Evolutionary conservation across 2,797 vertebrate species (phyloP).

Genomic region (Onychomys torridus): DNA sequence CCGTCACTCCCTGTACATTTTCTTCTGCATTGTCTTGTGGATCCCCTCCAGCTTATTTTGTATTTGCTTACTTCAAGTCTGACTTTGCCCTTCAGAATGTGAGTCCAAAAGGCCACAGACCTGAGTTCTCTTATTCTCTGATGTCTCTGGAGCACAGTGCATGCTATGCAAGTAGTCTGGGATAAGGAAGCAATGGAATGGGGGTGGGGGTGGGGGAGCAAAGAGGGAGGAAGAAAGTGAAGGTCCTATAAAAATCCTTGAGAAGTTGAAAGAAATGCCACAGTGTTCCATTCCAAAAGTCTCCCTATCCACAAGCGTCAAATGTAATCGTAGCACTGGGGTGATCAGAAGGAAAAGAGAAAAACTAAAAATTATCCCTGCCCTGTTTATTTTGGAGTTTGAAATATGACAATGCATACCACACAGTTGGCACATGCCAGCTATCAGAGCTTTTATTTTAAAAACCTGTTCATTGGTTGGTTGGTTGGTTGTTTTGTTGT

Average conservation of each 20-base stretch:
- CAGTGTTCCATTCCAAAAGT: conserved; percentile 15
- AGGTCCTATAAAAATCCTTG: background rate
- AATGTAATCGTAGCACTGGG: background rate
- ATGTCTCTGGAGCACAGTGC: background rate
- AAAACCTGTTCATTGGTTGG: background rate
- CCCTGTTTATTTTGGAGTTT: conserved; percentile 4
- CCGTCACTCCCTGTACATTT: background rate
- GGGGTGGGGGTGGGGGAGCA: background rate
- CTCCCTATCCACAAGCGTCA: conserved; percentile 45
- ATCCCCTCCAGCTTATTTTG: background rate
- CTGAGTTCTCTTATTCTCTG: background rate
- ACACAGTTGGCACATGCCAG: background rate
- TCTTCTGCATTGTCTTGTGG: background rate
- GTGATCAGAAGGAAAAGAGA: background rate
- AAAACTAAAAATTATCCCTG: conserved; percentile 36
- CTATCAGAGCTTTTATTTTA: background rate
- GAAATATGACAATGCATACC: conserved; percentile 1
- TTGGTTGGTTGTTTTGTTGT: background rate
- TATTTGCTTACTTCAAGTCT: conserved; percentile 1
- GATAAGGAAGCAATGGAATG: background rate
- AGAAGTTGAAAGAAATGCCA: conserved; percentile 59
- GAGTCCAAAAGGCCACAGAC: background rate
- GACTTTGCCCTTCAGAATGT: background rate
- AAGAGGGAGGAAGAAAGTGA: background rate
- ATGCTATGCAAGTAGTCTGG: background rate